Evolutionary conservation across 2,797 vertebrate genomes (phyloP).

Genomic region (Semaprochilodus insignis): DNA sequence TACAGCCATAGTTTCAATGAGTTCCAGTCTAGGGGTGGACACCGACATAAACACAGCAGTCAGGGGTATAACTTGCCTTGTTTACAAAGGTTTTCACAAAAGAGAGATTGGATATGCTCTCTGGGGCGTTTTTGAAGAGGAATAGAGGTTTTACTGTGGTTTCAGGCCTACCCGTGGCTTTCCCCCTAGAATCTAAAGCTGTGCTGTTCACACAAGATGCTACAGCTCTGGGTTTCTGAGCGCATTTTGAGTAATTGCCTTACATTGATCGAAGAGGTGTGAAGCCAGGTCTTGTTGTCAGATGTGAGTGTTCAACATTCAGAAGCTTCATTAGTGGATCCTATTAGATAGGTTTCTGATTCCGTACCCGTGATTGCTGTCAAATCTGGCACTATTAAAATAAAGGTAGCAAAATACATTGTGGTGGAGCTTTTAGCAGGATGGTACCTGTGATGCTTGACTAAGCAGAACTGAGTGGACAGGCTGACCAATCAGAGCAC

Average conservation of each 20-base stretch:
- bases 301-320: too few species aligned
- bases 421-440: too few species aligned
- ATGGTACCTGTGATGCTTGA: too few species aligned
- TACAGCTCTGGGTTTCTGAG: not conserved
- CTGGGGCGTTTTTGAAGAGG: not conserved
- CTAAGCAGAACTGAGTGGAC: too few species aligned
- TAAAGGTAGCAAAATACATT: too few species aligned
- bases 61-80: not conserved
- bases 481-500: too few species aligned
- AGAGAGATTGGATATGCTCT: not conserved
- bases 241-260: not conserved
- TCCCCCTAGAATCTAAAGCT: not conserved
- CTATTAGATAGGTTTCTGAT: not conserved
- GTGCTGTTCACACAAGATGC: not conserved
- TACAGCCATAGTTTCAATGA: not conserved
- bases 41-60: not conserved
- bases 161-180: not conserved
- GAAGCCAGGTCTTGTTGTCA: not conserved
- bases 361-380: too few species aligned
- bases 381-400: too few species aligned
- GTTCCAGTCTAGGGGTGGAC: not conserved
- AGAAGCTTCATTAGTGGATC: too few species aligned
- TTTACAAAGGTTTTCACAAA: constrained; percentile 13
- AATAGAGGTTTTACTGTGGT: not conserved
- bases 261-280: not conserved